Percentiles rank a stretch among this genome's conserved stretches.
These are phyloP conservation scores for Marmota monax DNA, from an alignment of 2,113 vertebrate genomes.

Conservation along the genomic window DNA sequence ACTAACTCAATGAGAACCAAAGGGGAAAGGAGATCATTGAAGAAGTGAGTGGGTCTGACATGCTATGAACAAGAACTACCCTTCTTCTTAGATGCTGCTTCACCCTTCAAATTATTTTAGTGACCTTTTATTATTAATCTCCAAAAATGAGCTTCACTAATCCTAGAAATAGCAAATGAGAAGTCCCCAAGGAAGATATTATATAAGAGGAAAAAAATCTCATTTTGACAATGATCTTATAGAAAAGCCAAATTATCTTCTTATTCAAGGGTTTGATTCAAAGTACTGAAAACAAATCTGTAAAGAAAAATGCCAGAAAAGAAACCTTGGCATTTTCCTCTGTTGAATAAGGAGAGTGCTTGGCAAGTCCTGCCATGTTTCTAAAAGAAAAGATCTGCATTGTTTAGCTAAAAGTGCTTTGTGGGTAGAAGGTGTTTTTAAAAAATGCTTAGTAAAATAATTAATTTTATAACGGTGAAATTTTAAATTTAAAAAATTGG, in stretches of 20 bases:
- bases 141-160: constrained; percentile 34
- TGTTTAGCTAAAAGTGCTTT: constrained; percentile 2
- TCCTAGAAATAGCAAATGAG: constrained; percentile 42
- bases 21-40: neutral
- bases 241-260: constrained; percentile 12
- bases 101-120: constrained; percentile 22
- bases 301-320: neutral
- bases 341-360: neutral
- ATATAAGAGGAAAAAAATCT: constrained; percentile 11
- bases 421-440: neutral
- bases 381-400: constrained; percentile 27
- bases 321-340: neutral
- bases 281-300: constrained; percentile 58
- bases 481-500: constrained; percentile 14
- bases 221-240: constrained; percentile 57
- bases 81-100: constrained; percentile 39
- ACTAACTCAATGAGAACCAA: neutral
- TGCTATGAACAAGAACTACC: neutral
- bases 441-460: constrained; percentile 11
- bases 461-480: constrained; percentile 9
- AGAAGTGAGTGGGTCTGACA: constrained; percentile 1
- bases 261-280: constrained; percentile 36
- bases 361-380: neutral
- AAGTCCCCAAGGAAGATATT: constrained; percentile 37
- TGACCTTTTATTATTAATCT: constrained; percentile 42